Conservation (phyloP, 2,797 vertebrate species). For the Aselliscus stoliczkanus region DNA sequence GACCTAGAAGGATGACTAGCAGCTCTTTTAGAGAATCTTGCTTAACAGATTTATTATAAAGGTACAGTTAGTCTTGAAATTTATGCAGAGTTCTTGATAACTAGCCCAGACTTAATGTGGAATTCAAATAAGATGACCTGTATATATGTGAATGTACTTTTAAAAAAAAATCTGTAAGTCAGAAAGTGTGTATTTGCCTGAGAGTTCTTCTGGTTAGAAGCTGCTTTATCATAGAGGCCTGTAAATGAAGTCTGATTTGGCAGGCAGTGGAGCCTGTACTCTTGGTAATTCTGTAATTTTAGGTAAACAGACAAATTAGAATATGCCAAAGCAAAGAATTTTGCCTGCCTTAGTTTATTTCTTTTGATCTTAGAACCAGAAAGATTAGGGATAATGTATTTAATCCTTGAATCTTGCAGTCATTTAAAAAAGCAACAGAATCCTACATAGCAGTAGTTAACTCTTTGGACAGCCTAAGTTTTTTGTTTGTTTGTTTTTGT, state of each 20-base stretch:
- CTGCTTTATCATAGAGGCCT: background rate
- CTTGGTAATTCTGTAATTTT: background rate
- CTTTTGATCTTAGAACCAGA: conserved; percentile 16
- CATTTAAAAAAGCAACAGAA: background rate
- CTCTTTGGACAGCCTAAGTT: background rate
- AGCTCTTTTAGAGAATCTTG: background rate
- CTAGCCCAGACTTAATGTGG: background rate
- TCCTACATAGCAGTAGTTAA: background rate
- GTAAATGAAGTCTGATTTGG: background rate
- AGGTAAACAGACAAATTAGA: background rate
- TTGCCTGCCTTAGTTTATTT: background rate
- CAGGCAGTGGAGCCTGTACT: background rate
- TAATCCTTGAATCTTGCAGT: conserved; percentile 16
- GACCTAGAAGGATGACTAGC: background rate
- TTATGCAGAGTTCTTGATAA: background rate
- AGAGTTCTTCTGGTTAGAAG: background rate
- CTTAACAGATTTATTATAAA: background rate
- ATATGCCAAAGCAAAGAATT: conserved; percentile 3
- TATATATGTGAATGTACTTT: background rate
- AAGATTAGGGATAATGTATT: background rate
- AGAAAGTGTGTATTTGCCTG: background rate
- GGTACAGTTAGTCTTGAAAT: background rate
- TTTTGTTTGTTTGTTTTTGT: background rate
- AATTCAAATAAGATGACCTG: conserved; percentile 38
- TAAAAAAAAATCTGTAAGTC: background rate